Conservation (phyloP, 2,888 invertebrate species). For the Deilephila elpenor region DNA sequence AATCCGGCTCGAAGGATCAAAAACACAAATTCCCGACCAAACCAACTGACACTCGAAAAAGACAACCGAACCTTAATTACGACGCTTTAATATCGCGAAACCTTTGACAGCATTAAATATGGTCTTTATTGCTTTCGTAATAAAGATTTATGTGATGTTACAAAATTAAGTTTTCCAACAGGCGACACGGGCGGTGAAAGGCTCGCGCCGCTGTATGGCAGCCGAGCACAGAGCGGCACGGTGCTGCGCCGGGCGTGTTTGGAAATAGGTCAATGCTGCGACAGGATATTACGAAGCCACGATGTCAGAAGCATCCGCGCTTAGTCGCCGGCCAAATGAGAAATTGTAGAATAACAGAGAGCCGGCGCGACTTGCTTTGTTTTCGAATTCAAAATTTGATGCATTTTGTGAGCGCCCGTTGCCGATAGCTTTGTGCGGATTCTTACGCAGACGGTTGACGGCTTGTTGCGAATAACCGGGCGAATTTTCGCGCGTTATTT, state of each 20-base stretch:
- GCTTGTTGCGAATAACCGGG: conserved; percentile 11
- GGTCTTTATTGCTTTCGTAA: conserved; percentile 78
- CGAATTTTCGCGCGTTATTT: not conserved
- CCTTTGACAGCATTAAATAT: conserved; percentile 75
- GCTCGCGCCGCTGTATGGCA: not conserved
- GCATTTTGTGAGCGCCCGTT: conserved; percentile 15
- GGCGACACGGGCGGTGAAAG: conserved; percentile 39
- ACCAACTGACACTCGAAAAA: conserved; percentile 37
- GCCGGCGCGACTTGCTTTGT: conserved; percentile 40
- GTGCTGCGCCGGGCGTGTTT: conserved; percentile 50
- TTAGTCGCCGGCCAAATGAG: conserved; percentile 73
- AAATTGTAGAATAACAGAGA: conserved; percentile 66
- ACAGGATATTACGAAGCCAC: conserved; percentile 82
- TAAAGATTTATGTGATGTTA: conserved; percentile 70
- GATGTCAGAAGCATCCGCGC: conserved; percentile 73
- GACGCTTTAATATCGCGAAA: conserved; percentile 69
- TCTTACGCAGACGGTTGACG: not conserved
- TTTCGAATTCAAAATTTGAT: conserved; percentile 44
- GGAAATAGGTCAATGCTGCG: conserved; percentile 68
- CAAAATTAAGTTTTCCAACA: conserved; percentile 51
- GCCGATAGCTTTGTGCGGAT: conserved; percentile 16
- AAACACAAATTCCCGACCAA: conserved; percentile 18
- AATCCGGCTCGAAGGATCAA: conserved; percentile 21
- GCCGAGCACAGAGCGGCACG: conserved; percentile 43
- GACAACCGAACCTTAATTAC: conserved; percentile 71